phyloP scores from a whole-genome alignment of 2,888 invertebrate genomes.

The Operophtera brumata region DNA sequence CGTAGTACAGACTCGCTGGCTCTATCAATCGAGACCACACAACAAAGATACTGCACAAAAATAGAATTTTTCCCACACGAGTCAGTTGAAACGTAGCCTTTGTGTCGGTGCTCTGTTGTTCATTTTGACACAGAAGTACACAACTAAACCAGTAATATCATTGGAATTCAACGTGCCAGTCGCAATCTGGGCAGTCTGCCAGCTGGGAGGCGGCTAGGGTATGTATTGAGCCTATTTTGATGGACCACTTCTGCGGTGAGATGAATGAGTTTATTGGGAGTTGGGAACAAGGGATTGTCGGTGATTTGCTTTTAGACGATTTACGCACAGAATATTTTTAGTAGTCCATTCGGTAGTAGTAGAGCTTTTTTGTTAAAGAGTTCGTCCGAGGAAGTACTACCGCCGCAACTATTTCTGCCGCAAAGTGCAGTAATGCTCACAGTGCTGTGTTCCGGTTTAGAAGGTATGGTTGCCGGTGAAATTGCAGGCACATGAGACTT shows the following conservation, averaged over 20 bases:
- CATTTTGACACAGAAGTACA: slow-evolving; percentile 28
- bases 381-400: too few species aligned
- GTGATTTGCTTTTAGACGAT: neutral
- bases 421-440: too few species aligned
- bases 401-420: too few species aligned
- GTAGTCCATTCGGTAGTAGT: too few species aligned
- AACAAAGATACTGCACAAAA: slow-evolving; percentile 45
- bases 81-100: slow-evolving; percentile 38
- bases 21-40: slow-evolving; percentile 21
- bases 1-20: neutral
- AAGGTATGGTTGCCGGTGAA: too few species aligned
- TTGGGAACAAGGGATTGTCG: neutral
- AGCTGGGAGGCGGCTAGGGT: neutral
- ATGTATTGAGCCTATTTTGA: slow-evolving; percentile 11
- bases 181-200: slow-evolving; percentile 2
- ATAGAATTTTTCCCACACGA: slow-evolving; percentile 48
- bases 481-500: too few species aligned
- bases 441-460: too few species aligned
- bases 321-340: too few species aligned
- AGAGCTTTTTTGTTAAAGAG: too few species aligned
- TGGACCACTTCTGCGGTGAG: slow-evolving; percentile 1
- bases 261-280: neutral
- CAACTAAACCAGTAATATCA: slow-evolving; percentile 15
- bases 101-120: slow-evolving; percentile 41
- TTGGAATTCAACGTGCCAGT: slow-evolving; percentile 1